Evolutionary conservation across 1,140 invertebrate genomes (phyloP), one percentile per base, ranked within the genome.

Genomic region (Drosophila tsacasi): DNA sequence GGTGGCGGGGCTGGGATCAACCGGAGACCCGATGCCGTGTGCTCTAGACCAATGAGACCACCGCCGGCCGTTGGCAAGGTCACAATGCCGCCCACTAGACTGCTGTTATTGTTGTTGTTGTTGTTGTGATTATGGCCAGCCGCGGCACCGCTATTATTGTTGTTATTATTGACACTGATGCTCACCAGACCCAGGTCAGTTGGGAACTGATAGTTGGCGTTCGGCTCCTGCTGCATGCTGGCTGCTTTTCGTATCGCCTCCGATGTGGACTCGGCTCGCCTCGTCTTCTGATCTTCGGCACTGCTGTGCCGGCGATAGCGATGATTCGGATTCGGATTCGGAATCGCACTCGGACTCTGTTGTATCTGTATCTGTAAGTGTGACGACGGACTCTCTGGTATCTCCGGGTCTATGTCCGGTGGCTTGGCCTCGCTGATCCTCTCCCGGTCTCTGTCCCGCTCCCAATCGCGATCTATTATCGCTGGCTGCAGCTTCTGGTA

Each of bases 201-300:
- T 60, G 91, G 92, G 80, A 93, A 92, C 89, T 93, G 92, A 92
- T 93, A 91, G 81, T 93, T 93, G 66, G 92, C 91, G 50, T 93
- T 93, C 90, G 92, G 83, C 62, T 93, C 92, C 87, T 93, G 92
- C 92, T 93, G 92, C 92, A 93, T 93, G 49, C 80, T 93, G 86
- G 68, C 77, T 46, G 82, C 73, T 91, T 85, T 90, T 77, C 85
- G 75, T 57, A 85, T 46, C 82, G 65, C 49, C 55, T 67, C 39
- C 62, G 68, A 60, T 62, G 57, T 61, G 77, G 44, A 47, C 21
- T 81, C 61, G 77, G 49, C n/a, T 50, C 46, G 65, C 67, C 57
- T 67, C 64, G 65, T 54, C 61, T 76, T 84, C 37, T 55, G 84
- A 85, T 90, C 85, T 89, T 89, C 85, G 79, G 82, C 85, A 49